Base-by-base conservation (phyloP, 2,888 invertebrate species). In the Metopia argyrocephala region DNA sequence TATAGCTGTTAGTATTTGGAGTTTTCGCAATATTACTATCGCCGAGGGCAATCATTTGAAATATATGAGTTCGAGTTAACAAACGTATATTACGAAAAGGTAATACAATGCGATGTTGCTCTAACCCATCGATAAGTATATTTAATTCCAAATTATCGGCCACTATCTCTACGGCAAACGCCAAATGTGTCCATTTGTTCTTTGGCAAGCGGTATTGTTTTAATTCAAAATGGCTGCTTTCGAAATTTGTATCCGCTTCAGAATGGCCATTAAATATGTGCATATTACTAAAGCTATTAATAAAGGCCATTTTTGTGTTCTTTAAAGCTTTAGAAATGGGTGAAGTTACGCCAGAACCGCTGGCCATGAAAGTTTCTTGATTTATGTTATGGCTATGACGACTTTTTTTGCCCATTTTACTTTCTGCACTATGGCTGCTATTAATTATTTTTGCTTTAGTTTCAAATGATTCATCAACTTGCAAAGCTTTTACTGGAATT, bases 111-210 rank as follows among this genome's bases (percentile, higher is more conserved):
- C 83, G 83, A 73, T 89, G 86, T 78, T 89, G 87, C 50, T 89
- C 89, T 2, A 87, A 79, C 0, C 90, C 90, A 82, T 91, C 89
- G 2, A 89, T 45, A 38, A 84, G 87, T 2, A 90, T 59, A 23
- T 84, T 85, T 1, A 91, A 71, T 28, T 88, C 86, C 31, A 91
- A 76, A 0, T 84, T 81, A 81, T 89, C 88, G 2, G 85, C 76
- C 52, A 85, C 84, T 3, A 83, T 73, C 54, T 87, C 87, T 21
- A 90, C 73, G 0, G 87, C 86, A 45, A 91, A 87, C 21, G 88
- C 86, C 62, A 91, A 68, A 83, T 91, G 90, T 5, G 87, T 90
- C 91, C 91, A 91, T 69, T 88, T 89, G 70, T 88, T 87, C 65
- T 84, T 85, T 1, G 83, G 79, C 68, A 90, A 57, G 2, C 88